Evolutionary conservation across 2,888 invertebrate genomes (phyloP), one percentile per base, ranked within the genome.

Genomic region (Globia sparganii): DNA sequence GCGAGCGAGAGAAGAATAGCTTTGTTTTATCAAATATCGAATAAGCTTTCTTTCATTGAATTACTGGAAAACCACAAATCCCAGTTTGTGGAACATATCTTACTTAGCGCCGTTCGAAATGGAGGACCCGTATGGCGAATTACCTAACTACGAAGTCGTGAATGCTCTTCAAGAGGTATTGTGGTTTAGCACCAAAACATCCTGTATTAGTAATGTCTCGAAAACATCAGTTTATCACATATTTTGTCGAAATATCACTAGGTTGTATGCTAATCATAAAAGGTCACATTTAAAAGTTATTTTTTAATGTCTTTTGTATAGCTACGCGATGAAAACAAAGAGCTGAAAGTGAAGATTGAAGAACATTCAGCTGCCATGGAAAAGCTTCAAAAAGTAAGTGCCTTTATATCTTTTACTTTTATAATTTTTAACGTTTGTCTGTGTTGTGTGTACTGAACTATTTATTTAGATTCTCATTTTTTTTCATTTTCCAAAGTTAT

Each of bases 321-420:
- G 96, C 83, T 96, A 49, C 93, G 91, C 78, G 90, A 85, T 86
- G 95, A 96, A 91, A 96, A 96, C 83, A 89, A 87, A 68, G 91
- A 92, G 15, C 84, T 96, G 31, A 95, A 95, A 87, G 74, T 72
- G 21, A 94, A 94, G 86, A 88, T 96, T 40, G 91, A 93, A 76
- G 92, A 95, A 81, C 91, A 92, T 88, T 86, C 92, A 59, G 80
- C 78, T 21, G 82, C 91, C n/a, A 88, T 95, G 84, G 90, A 89
- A 37, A 92, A 91, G 64, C 88, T 96, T 76, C 95, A 95, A 92
- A 94, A 93, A 91, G 96, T 96, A 93, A 93, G 95, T 92, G 77
- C 66, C 53, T 68, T 11, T 40, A 11, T 40, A 40, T 61, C 11
- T 34, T 61, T 34, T 11, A 34, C 25, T 11, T 61, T 2, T 28